Conservation (phyloP, 2,888 invertebrate genomes). For the Sphaerophoria taeniata region DNA sequence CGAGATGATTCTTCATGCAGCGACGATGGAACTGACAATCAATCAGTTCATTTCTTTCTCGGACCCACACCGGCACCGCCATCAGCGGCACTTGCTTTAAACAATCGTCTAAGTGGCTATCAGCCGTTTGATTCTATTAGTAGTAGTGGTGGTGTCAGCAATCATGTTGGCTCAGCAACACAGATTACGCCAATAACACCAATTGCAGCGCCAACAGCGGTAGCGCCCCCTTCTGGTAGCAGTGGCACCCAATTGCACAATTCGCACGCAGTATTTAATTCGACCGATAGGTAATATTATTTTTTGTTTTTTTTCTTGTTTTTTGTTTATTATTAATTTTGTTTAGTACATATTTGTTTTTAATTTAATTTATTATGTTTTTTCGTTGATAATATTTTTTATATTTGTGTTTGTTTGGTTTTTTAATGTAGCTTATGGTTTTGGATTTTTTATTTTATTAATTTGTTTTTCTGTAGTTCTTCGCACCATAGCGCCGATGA, state of each 20-base stretch:
- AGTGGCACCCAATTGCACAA: constrained; percentile 68
- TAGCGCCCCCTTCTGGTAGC: constrained; percentile 52
- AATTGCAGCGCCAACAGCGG: constrained; percentile 40
- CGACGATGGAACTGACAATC: constrained; percentile 79
- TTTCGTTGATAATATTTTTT: constrained; percentile 41
- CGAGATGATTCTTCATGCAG: constrained; percentile 81
- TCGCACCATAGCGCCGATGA: constrained; percentile 76
- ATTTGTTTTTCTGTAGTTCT: constrained; percentile 60
- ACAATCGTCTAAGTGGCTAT: constrained; percentile 59
- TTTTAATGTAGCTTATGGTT: constrained; percentile 35
- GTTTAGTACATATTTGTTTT: constrained; percentile 31
- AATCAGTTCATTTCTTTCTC: constrained; percentile 79
- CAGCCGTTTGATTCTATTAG: constrained; percentile 61
- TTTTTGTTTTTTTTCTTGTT: constrained; percentile 8
- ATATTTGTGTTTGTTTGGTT: constrained; percentile 34
- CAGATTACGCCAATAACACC: constrained; percentile 63
- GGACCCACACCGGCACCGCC: constrained; percentile 75
- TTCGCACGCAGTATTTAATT: constrained; percentile 75
- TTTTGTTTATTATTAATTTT: constrained; percentile 32
- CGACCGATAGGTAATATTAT: constrained; percentile 77
- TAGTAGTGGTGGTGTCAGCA: constrained; percentile 32
- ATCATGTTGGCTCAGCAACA: constrained; percentile 65
- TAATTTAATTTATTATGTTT: constrained; percentile 17
- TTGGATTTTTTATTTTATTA: constrained; percentile 36
- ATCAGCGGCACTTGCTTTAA: constrained; percentile 48